phyloP scores from a whole-genome alignment of 2,797 vertebrate species.

The Bovichtus diacanthus region DNA sequence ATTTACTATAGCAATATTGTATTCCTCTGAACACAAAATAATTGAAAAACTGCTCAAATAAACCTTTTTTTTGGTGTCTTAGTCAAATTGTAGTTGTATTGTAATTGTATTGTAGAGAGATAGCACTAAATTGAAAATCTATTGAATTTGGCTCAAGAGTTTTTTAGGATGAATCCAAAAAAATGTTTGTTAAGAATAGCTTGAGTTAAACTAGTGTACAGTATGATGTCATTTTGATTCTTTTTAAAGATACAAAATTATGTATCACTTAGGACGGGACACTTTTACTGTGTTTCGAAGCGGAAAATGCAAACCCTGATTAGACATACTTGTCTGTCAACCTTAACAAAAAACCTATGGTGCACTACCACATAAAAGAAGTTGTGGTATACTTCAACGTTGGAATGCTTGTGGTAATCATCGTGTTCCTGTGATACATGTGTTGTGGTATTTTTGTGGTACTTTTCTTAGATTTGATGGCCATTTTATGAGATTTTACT shows the following conservation, averaged over 20 bases:
- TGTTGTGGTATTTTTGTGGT: slow-evolving; percentile 63
- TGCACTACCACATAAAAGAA: slow-evolving; percentile 59
- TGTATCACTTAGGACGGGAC: slow-evolving; percentile 40
- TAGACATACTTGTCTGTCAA: slow-evolving; percentile 52
- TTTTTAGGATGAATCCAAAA: neutral
- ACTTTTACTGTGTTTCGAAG: slow-evolving; percentile 36
- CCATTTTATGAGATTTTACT: slow-evolving; percentile 41
- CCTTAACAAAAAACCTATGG: slow-evolving; percentile 38
- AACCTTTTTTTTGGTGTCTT: neutral
- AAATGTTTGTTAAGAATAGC: neutral
- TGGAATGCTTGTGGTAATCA: slow-evolving; percentile 67
- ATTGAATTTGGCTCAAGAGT: neutral
- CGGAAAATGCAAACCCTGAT: slow-evolving; percentile 55
- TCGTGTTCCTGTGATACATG: slow-evolving; percentile 63
- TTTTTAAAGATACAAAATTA: slow-evolving; percentile 33
- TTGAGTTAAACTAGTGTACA: slow-evolving; percentile 17
- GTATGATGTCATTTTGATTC: slow-evolving; percentile 33
- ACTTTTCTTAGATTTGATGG: slow-evolving; percentile 40
- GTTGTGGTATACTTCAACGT: slow-evolving; percentile 37
- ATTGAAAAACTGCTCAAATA: slow-evolving; percentile 19
- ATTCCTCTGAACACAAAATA: slow-evolving; percentile 27
- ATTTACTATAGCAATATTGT: slow-evolving; percentile 47
- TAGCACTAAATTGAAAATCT: neutral
- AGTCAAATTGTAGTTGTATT: slow-evolving; percentile 24
- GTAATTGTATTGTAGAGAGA: neutral